These are phyloP conservation scores for Albula goreensis DNA, from an alignment of 2,113 vertebrate species.

Conservation along the genomic window DNA sequence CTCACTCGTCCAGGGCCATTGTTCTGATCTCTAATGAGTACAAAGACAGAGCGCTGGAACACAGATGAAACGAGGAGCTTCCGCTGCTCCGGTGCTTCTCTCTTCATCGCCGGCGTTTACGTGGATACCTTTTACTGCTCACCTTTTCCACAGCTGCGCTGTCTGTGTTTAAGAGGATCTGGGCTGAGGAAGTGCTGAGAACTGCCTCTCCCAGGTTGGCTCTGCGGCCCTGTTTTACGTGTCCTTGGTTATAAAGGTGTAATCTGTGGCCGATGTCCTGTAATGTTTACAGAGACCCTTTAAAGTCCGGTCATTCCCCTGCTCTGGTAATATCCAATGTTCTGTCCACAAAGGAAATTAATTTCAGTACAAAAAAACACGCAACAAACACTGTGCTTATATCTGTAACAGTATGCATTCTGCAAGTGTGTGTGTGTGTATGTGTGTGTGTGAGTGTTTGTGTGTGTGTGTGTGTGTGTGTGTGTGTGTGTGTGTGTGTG, in stretches of 20 bases:
- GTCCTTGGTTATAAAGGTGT: neutral
- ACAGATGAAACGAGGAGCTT: neutral
- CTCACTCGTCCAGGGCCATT: neutral
- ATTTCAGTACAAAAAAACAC: neutral
- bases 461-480: slow-evolving; percentile 1
- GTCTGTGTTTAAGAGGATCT: neutral
- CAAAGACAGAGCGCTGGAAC: neutral
- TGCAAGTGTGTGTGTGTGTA: slow-evolving; percentile 9
- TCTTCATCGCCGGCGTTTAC: neutral
- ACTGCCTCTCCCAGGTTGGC: neutral
- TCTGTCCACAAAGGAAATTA: neutral
- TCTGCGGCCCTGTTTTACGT: neutral
- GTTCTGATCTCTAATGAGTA: slow-evolving; percentile 14
- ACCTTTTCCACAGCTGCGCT: neutral
- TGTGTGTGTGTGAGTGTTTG: neutral
- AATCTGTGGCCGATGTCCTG: neutral
- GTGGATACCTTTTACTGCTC: neutral
- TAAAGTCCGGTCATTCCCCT: neutral
- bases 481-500: neutral
- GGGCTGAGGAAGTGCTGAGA: neutral
- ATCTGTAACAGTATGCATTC: neutral
- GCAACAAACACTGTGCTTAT: neutral
- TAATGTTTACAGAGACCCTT: neutral
- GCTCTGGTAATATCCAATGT: neutral
- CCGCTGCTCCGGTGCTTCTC: neutral